A percentile compares a stretch with the other conserved stretches of the same genome.
phyloP scores from a whole-genome alignment of 2,113 vertebrate genomes.

The Crotalus helleri region DNA sequence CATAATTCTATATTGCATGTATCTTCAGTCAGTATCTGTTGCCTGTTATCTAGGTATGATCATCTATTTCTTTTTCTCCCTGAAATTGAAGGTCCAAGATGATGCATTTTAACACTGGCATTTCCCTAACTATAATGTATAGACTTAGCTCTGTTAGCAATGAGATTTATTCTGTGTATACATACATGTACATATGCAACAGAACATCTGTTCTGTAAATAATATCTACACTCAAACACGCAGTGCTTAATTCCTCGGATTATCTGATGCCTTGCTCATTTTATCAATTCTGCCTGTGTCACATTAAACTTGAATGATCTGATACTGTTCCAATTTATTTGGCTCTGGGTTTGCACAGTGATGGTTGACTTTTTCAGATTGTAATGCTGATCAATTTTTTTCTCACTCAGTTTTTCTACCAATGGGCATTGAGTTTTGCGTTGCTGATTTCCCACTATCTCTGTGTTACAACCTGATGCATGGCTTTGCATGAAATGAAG shows the following conservation, averaged over 20 bases:
- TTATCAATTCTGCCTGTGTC: neutral
- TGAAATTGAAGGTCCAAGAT: constrained; percentile 7
- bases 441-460: neutral
- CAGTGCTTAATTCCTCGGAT: accelerated
- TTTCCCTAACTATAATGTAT: neutral
- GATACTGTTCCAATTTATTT: neutral
- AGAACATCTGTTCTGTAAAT: neutral
- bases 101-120: neutral
- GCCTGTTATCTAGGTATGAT: constrained; percentile 31
- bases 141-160: neutral
- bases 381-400: neutral
- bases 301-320: neutral
- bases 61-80: constrained; percentile 16
- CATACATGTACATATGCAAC: neutral
- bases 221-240: neutral
- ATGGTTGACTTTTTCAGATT: neutral
- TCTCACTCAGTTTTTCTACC: neutral
- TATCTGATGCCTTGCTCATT: neutral
- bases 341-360: neutral
- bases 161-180: no score
- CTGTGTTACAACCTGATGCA: neutral
- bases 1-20: constrained; percentile 2
- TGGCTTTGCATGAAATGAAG: neutral
- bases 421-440: neutral
- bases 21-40: constrained; percentile 22